phyloP scores from a whole-genome alignment of 53 echinoderm and acorn worm species.

The Stichopus horrens region DNA sequence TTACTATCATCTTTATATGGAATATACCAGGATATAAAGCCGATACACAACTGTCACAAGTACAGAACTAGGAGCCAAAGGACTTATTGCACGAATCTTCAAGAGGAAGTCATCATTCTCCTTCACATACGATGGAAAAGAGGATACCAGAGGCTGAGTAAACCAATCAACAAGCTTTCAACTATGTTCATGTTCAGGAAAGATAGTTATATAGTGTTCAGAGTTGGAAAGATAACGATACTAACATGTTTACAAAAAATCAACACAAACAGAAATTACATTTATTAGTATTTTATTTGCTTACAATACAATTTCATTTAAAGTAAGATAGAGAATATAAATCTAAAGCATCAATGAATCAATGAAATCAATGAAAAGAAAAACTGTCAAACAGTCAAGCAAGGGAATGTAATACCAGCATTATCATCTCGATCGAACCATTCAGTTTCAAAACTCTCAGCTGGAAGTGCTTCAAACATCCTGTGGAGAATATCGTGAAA shows the following conservation, averaged over 20 bases:
- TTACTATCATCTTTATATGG: too few species aligned
- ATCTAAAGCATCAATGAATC: too few species aligned
- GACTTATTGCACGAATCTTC: background rate
- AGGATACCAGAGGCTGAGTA: conserved; percentile 5
- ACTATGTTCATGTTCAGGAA: too few species aligned
- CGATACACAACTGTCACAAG: background rate
- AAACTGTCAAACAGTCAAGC: background rate
- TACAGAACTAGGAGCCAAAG: conserved; percentile 8
- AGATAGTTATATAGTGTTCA: too few species aligned
- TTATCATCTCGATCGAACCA: background rate
- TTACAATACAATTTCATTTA: too few species aligned
- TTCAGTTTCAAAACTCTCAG: conserved; percentile 1
- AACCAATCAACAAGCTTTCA: conserved; percentile 15
- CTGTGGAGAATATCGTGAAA: background rate
- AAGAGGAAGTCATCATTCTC: background rate
- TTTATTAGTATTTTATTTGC: too few species aligned
- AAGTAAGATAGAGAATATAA: too few species aligned
- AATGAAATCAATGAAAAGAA: background rate
- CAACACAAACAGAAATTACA: too few species aligned
- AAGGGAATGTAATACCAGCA: background rate
- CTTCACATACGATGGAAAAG: background rate
- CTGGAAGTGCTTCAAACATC: background rate
- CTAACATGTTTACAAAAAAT: too few species aligned
- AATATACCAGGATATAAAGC: background rate
- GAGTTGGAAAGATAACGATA: too few species aligned